Evolutionary conservation across 2,797 vertebrate genomes (phyloP).

Genomic region (Pteropus rufus): DNA sequence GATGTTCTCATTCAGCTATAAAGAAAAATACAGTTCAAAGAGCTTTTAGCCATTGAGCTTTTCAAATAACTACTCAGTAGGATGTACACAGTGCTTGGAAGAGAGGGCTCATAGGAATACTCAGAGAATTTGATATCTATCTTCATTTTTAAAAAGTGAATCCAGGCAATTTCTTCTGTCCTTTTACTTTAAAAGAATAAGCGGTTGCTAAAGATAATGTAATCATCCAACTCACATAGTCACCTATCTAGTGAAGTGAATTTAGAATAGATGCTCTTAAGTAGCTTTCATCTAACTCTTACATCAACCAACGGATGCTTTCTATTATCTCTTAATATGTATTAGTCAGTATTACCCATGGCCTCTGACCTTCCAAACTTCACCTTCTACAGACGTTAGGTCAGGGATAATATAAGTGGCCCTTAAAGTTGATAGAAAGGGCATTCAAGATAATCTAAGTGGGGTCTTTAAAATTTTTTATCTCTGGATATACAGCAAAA

Average conservation of each 20-base stretch:
- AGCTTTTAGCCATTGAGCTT: constrained; percentile 45
- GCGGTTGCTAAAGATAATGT: background rate
- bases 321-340: background rate
- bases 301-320: background rate
- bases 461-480: background rate
- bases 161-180: background rate
- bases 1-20: constrained; percentile 48
- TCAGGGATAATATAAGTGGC: background rate
- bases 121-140: background rate
- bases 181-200: background rate
- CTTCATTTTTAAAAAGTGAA: constrained; percentile 10
- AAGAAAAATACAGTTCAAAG: constrained; percentile 65
- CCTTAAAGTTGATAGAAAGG: background rate
- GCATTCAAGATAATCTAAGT: background rate
- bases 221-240: background rate
- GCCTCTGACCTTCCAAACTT: background rate
- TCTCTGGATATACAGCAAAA: background rate
- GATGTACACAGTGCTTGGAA: background rate
- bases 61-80: constrained; percentile 57
- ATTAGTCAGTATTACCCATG: accelerated
- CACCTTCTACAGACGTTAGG: background rate
- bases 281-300: background rate
- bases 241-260: background rate
- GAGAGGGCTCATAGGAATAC: constrained; percentile 1
- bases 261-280: background rate